A percentile compares a stretch with the other conserved stretches of the same genome.
These are phyloP conservation scores for Montipora cactus DNA, from an alignment of 64 coral and sea anemone genomes.

Conservation along the genomic window DNA sequence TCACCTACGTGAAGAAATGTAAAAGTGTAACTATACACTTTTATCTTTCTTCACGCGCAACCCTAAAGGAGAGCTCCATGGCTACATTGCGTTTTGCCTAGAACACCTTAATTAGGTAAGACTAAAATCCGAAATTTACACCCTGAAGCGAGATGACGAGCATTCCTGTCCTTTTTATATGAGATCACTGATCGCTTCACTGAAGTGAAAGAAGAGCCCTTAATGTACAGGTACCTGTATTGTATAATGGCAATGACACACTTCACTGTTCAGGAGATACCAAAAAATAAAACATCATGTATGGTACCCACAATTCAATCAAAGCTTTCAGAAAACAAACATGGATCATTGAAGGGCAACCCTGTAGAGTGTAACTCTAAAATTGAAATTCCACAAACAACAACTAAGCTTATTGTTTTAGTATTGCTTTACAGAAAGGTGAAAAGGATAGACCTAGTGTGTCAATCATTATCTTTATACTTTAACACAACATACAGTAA, in stretches of 20 bases:
- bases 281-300: background rate
- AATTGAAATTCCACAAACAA: background rate
- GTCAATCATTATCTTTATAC: no score
- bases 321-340: constrained; percentile 15
- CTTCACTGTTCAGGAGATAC: background rate
- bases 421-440: background rate
- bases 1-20: no score
- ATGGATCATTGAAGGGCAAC: background rate
- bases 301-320: constrained; percentile 36
- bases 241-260: background rate
- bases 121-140: no score
- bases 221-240: background rate
- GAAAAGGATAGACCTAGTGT: background rate
- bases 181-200: background rate
- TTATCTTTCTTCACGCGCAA: no score
- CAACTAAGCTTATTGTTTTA: background rate
- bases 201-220: background rate
- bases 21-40: no score
- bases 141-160: no score
- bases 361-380: background rate
- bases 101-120: no score
- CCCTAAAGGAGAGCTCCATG: no score
- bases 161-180: no score
- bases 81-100: no score
- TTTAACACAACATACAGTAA: background rate